phyloP scores from a whole-genome alignment of 2,888 invertebrate species.

The Lydus trimaculatus region DNA sequence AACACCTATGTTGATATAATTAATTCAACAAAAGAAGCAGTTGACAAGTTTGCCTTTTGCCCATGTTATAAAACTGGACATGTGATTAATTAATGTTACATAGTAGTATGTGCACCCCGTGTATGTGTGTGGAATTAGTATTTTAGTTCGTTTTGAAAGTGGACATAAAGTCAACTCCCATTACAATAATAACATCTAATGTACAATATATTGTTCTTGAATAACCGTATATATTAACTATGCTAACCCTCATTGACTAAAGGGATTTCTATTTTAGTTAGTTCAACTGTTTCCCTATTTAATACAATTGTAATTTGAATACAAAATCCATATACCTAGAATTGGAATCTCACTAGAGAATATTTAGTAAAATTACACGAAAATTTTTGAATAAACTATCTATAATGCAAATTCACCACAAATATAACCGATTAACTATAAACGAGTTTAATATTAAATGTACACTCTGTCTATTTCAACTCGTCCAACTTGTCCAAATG shows the following conservation, averaged over 20 bases:
- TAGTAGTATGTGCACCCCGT: conserved; percentile 23
- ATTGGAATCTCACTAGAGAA: neutral
- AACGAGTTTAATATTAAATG: too few relatives aligned
- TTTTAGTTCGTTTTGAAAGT: neutral
- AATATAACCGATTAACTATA: too few relatives aligned
- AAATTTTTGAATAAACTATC: too few relatives aligned
- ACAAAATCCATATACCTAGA: neutral
- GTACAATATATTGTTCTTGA: conserved; percentile 7
- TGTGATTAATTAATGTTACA: conserved; percentile 31
- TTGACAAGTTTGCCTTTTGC: conserved; percentile 4
- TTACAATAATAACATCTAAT: conserved; percentile 6
- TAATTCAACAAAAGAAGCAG: neutral
- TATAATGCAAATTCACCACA: too few relatives aligned
- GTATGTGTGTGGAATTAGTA: neutral
- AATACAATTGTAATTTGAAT: conserved; percentile 8
- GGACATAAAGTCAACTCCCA: neutral
- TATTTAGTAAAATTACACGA: neutral
- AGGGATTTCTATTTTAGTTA: conserved; percentile 10
- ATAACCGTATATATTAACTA: neutral
- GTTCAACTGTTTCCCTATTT: neutral
- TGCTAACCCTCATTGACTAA: neutral
- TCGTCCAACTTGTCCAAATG: too few relatives aligned
- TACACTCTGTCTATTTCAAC: too few relatives aligned
- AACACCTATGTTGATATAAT: neutral
- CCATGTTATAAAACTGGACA: conserved; percentile 22